These are phyloP conservation scores for Lepus europaeus DNA, from an alignment of 2,113 vertebrate species.

Conservation along the genomic window DNA sequence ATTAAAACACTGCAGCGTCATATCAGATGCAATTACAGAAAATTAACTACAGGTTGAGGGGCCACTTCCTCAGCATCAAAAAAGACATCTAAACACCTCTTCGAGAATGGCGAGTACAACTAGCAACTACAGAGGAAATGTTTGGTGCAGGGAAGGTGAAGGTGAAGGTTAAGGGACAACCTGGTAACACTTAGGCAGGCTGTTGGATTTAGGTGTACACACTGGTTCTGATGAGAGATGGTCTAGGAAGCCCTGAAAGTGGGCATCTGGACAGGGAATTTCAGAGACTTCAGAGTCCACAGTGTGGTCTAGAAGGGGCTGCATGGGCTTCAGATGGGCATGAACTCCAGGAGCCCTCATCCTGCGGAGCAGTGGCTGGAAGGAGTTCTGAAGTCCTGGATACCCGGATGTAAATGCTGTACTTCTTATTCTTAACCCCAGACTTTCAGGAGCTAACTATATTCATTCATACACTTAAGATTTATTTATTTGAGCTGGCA, in stretches of 20 bases:
- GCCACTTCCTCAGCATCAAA: slow-evolving; percentile 33
- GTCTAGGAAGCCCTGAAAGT: neutral
- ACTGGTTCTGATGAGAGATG: neutral
- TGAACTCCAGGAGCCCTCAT: neutral
- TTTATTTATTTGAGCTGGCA: too few species aligned
- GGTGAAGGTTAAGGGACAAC: neutral
- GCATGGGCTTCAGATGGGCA: neutral
- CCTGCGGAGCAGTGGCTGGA: neutral
- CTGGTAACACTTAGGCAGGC: neutral
- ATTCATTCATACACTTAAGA: neutral
- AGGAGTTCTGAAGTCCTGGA: neutral
- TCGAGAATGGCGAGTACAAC: neutral
- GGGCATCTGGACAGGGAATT: neutral
- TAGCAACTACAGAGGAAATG: neutral
- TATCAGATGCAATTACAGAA: slow-evolving; percentile 47
- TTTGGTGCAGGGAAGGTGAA: neutral
- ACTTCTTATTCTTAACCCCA: neutral
- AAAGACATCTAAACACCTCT: neutral
- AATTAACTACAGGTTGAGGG: slow-evolving; percentile 4
- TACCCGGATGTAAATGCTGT: neutral
- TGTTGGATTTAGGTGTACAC: neutral
- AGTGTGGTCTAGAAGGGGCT: neutral
- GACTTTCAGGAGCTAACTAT: slow-evolving; percentile 30
- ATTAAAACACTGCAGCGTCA: neutral
- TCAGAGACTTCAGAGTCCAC: neutral